These are phyloP conservation scores for Gryllus longicercus DNA, from an alignment of 2,888 invertebrate genomes.

Conservation along the genomic window DNA sequence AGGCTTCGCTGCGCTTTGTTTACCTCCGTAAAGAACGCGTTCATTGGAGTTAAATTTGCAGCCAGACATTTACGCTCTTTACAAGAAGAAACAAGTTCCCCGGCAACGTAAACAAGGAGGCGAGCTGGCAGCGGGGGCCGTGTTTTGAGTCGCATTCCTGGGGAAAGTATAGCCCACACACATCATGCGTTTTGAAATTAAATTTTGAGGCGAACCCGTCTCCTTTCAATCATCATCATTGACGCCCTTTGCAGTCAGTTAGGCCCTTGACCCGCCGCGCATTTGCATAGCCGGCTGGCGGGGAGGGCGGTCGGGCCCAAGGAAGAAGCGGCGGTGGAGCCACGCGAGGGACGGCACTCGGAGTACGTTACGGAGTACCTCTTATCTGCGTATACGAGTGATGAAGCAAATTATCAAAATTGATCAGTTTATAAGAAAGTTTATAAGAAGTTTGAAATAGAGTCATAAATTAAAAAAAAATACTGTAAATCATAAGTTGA, in stretches of 20 bases:
- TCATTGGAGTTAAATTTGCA: neutral
- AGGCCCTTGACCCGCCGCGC: neutral
- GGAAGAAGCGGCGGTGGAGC: no score
- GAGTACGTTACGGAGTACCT: no score
- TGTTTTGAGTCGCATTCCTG: neutral
- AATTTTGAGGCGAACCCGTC: neutral
- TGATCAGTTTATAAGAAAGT: no score
- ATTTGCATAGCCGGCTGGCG: neutral
- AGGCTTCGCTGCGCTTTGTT: neutral
- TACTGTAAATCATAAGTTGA: no score
- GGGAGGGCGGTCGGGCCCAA: neutral
- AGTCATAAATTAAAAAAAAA: no score
- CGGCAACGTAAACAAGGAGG: neutral
- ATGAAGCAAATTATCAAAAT: no score
- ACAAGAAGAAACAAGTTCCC: neutral
- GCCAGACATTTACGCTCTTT: neutral
- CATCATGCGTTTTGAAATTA: neutral
- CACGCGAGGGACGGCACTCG: no score
- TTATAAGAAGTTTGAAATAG: no score
- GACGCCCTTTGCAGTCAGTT: neutral
- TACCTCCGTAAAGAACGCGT: neutral
- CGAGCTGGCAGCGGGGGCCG: neutral
- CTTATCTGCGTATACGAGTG: no score
- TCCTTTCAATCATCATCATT: neutral
- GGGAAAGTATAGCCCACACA: neutral